phyloP scores from a whole-genome alignment of 2,888 invertebrate genomes.

The Polietes domitor region DNA sequence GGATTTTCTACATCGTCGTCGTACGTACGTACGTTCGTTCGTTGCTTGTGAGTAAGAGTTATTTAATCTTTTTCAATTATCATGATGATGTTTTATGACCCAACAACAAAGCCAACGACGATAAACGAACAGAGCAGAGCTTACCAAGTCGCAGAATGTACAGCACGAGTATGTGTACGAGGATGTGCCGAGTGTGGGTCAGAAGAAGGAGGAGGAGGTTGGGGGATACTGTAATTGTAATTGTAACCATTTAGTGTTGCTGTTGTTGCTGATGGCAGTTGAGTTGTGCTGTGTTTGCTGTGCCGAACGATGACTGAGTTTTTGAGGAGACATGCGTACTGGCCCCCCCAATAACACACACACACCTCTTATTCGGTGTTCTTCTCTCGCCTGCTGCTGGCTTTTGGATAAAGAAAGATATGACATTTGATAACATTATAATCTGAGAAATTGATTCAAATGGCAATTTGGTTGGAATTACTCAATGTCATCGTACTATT shows the following conservation, averaged over 20 bases:
- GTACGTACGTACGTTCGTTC: not conserved
- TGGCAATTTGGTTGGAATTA: constrained; percentile 70
- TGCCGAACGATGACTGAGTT: not conserved
- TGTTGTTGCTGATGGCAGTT: constrained; percentile 19
- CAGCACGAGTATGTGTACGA: not conserved
- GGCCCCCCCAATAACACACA: not conserved
- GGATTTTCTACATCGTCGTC: constrained; percentile 31
- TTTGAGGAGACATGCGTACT: constrained; percentile 59
- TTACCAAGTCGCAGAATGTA: not conserved
- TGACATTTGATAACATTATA: constrained; percentile 69
- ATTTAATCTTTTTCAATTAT: constrained; percentile 65
- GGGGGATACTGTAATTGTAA: constrained; percentile 8
- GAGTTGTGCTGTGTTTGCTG: not conserved
- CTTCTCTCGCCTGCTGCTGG: not conserved
- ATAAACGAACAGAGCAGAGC: constrained; percentile 7
- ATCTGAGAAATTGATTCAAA: constrained; percentile 71
- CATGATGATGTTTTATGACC: constrained; percentile 59
- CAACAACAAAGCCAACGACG: constrained; percentile 28
- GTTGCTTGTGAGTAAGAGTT: constrained; percentile 55
- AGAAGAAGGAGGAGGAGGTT: too few species aligned
- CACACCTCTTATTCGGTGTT: not conserved
- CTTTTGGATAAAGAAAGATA: constrained; percentile 36
- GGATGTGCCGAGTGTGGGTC: not conserved
- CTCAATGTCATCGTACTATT: constrained; percentile 67
- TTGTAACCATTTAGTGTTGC: constrained; percentile 44